Base-by-base conservation (phyloP, 1,140 invertebrate genomes). In the Leguminivora glycinivorella region DNA sequence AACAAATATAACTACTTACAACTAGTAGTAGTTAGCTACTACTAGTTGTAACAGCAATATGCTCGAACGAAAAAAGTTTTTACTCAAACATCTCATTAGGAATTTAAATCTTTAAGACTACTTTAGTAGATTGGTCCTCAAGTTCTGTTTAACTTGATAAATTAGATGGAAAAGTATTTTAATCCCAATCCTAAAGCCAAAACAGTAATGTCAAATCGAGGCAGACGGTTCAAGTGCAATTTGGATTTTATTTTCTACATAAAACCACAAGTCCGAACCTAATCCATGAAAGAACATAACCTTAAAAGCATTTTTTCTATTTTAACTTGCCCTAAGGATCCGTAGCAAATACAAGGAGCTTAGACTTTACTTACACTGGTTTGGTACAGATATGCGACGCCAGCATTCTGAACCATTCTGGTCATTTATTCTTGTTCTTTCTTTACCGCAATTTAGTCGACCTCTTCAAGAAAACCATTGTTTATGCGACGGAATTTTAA, bases 41-140 rank as follows among this genome's bases (percentile, higher is more conserved):
- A n/a, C n/a, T n/a, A n/a, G n/a, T n/a, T n/a, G n/a, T 17, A 17
- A 47, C 14, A 47, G 14, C n/a, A 47, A 17, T 47, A 10, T 17
- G 12, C n/a, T 47, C n/a, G 43, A 38, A 38, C 12, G 43, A 47
- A 17, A 47, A 47, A 47, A 5, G n/a, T 47, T 47, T 47, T 47
- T 47, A 47, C 43, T 47, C 43, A 47, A 47, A 47, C n/a, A 17
- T 47, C 43, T 47, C 43, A 47, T 47, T 47, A 47, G n/a, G 6
- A 47, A 47, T 47, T 47, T 17, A 47, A 47, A 47, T 17, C 43
- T 47, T 47, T 47, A n/a, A 47, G 43, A 47, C 43, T 2, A 47
- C n/a, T 47, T 47, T 47, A 19, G 14, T 17, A 47, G n/a, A 47
- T 47, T 47, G 43, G 43, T 47, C 14, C 43, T 47, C 2, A 47